These are phyloP conservation scores for Eleginops maclovinus DNA, from an alignment of 2,113 vertebrate species.

Conservation along the genomic window DNA sequence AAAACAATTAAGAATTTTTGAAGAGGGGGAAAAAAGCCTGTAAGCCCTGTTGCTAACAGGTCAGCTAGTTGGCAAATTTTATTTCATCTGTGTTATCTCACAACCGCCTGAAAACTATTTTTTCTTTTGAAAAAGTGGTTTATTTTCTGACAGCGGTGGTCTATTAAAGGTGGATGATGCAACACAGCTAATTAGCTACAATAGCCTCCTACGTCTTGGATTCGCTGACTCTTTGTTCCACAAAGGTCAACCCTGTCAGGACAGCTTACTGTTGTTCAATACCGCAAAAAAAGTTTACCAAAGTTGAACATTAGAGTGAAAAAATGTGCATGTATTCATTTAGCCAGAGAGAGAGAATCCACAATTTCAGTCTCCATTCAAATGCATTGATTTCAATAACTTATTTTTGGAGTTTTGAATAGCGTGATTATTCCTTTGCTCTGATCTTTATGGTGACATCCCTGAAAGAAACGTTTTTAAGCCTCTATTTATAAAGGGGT, in stretches of 20 bases:
- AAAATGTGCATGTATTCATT: neutral
- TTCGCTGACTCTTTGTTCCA: neutral
- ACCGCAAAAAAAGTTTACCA: neutral
- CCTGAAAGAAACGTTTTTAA: neutral
- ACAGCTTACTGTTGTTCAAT: neutral
- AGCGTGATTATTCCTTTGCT: neutral
- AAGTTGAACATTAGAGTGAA: neutral
- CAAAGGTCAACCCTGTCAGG: neutral
- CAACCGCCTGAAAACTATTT: neutral
- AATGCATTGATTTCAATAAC: too few relatives aligned
- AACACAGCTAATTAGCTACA: neutral
- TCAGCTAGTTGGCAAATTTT: neutral
- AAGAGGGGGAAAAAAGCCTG: neutral
- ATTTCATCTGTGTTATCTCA: neutral
- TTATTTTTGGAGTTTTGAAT: neutral
- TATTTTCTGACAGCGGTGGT: neutral
- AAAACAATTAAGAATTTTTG: neutral
- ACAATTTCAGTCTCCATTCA: neutral
- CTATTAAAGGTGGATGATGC: conserved; percentile 1
- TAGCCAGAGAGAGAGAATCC: too few relatives aligned
- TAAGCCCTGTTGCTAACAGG: neutral
- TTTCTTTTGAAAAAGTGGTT: neutral
- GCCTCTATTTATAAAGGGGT: neutral
- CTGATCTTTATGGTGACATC: neutral
- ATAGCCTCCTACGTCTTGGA: neutral